Conservation (phyloP, 2,113 vertebrate species). For the Entelurus aequoreus region DNA sequence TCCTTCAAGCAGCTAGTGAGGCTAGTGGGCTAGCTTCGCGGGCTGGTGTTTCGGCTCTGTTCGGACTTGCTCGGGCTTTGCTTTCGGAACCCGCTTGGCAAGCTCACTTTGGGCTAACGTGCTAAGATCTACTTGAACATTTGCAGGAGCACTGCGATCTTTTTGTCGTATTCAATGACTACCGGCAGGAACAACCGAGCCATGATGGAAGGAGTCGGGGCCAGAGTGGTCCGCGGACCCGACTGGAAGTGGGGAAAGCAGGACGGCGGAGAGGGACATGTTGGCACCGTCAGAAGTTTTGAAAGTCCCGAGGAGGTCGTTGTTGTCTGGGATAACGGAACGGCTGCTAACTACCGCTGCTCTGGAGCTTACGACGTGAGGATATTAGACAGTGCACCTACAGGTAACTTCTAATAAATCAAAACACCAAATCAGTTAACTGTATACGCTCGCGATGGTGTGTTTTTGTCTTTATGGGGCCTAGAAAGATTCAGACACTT, state of each 20-base stretch:
- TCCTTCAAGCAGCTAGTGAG: conserved; percentile 39
- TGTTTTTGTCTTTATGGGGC: not conserved
- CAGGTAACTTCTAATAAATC: conserved; percentile 71
- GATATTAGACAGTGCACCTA: conserved; percentile 95
- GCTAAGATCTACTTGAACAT: conserved; percentile 10
- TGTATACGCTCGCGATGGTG: not conserved
- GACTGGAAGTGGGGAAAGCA: conserved; percentile 99
- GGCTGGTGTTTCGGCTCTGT: conserved; percentile 43
- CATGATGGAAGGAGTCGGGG: conserved; percentile 97
- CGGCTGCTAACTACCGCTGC: conserved; percentile 96
- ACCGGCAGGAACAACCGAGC: conserved; percentile 95
- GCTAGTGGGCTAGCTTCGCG: conserved; percentile 42
- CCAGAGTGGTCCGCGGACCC: conserved; percentile 90
- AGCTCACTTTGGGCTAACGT: conserved; percentile 20
- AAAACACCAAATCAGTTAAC: not conserved
- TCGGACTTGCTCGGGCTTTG: conserved; percentile 33
- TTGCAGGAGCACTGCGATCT: conserved; percentile 18
- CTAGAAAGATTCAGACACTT: not conserved
- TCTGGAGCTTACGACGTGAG: conserved; percentile 97
- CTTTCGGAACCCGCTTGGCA: conserved; percentile 27
- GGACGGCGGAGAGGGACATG: conserved; percentile 97
- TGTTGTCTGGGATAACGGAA: conserved; percentile 98
- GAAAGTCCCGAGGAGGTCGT: conserved; percentile 98
- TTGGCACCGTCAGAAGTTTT: conserved; percentile 96
- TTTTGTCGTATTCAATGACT: conserved; percentile 75